A percentile compares a stretch with the other conserved stretches of the same genome.
Evolutionary conservation across 2,888 invertebrate genomes (phyloP).

Genomic region (Bombylius major): DNA sequence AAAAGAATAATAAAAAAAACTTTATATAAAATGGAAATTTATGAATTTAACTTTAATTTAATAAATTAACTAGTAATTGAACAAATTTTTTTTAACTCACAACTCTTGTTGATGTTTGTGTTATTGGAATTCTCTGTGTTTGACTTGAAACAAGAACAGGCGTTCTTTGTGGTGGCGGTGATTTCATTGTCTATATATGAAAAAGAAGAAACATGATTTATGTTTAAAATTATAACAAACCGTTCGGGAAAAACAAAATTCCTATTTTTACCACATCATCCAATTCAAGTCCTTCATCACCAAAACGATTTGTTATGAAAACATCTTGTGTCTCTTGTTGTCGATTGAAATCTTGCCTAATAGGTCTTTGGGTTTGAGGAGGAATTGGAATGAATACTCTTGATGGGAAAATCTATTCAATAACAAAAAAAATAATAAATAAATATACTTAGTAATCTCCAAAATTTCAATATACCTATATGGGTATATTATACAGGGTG

Average conservation of each 20-base stretch:
- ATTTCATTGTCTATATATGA: not conserved
- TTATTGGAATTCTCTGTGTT: not conserved
- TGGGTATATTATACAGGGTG: too few relatives aligned
- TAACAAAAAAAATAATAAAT: too few relatives aligned
- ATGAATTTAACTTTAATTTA: too few relatives aligned
- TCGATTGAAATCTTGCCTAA: slow-evolving; percentile 3
- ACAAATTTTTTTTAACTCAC: not conserved
- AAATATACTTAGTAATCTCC: too few relatives aligned
- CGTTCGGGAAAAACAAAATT: not conserved
- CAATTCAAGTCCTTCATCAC: slow-evolving; percentile 1
- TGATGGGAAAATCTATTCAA: too few relatives aligned
- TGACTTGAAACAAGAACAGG: slow-evolving; percentile 2
- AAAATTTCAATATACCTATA: too few relatives aligned
- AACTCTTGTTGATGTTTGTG: slow-evolving; percentile 3
- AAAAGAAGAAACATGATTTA: not conserved
- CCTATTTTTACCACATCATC: slow-evolving; percentile 1
- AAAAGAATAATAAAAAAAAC: too few relatives aligned
- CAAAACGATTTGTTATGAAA: slow-evolving; percentile 9
- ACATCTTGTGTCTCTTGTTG: not conserved
- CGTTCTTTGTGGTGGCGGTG: slow-evolving; percentile 8
- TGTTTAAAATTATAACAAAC: not conserved
- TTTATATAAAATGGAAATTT: too few relatives aligned
- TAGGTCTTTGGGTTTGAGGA: slow-evolving; percentile 6
- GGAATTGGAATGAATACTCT: not conserved
- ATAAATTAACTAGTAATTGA: too few relatives aligned